phyloP scores from a whole-genome alignment of 2,113 vertebrate genomes.

The Trichomycterus rosablanca region DNA sequence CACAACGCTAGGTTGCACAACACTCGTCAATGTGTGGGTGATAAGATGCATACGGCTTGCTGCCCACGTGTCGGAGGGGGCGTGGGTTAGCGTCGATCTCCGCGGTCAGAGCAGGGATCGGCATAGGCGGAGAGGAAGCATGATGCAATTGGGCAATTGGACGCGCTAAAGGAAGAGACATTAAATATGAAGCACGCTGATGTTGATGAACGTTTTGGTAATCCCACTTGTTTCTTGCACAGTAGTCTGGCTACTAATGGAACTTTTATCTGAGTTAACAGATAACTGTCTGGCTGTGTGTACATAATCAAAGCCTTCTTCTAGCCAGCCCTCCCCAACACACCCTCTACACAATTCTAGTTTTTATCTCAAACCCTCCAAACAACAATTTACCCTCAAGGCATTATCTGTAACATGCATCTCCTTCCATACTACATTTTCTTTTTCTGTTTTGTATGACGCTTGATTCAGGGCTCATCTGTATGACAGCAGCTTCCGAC shows the following conservation, averaged over 20 bases:
- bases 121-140: no score
- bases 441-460: neutral
- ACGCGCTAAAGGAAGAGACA: no score
- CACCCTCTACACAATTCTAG: neutral
- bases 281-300: neutral
- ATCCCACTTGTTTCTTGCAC: neutral
- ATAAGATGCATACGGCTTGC: no score
- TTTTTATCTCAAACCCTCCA: constrained; percentile 10
- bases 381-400: constrained; percentile 18
- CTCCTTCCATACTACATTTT: no score
- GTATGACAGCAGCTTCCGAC: constrained; percentile 21
- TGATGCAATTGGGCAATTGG: no score
- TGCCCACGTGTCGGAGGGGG: no score
- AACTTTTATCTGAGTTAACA: constrained; percentile 3
- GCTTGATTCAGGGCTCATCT: constrained; percentile 13
- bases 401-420: constrained; percentile 11
- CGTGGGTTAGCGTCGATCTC: no score
- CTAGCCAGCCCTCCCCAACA: neutral
- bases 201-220: neutral
- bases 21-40: no score
- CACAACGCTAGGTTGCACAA: no score
- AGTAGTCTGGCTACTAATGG: constrained; percentile 7
- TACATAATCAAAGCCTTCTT: neutral
- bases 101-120: no score
- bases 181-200: no score